These are phyloP conservation scores for Nyctereutes procyonoides DNA, from an alignment of 2,113 vertebrate genomes.

Conservation along the genomic window DNA sequence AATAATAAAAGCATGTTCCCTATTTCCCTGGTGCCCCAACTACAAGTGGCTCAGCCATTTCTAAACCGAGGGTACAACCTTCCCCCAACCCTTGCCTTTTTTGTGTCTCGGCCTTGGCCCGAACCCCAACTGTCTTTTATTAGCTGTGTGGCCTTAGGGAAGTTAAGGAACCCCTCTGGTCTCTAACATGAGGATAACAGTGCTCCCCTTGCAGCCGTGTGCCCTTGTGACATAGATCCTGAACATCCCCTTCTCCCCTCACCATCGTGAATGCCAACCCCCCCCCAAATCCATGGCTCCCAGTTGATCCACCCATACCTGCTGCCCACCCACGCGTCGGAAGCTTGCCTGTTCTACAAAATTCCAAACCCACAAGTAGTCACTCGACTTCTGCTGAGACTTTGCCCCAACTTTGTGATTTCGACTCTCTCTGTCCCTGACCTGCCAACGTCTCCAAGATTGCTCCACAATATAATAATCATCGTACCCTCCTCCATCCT, in stretches of 20 bases:
- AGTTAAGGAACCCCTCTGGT: not conserved
- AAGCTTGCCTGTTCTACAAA: not conserved
- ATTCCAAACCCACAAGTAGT: not conserved
- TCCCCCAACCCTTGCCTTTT: not conserved
- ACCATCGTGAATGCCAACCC: not conserved
- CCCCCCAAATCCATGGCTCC: no score
- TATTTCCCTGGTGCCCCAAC: not conserved
- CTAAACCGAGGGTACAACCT: not conserved
- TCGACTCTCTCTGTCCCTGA: not conserved
- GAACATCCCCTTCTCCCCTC: not conserved
- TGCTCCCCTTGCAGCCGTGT: not conserved
- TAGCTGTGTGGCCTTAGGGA: conserved; percentile 22
- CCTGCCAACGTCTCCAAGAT: not conserved
- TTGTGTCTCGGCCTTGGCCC: not conserved
- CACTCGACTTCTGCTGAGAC: not conserved
- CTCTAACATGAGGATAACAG: not conserved
- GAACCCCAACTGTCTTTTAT: not conserved
- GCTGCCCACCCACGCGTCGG: not conserved
- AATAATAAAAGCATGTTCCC: not conserved
- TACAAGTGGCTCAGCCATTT: not conserved
- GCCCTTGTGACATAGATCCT: not conserved
- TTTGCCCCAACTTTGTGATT: not conserved
- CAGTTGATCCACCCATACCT: not conserved
- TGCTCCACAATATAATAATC: not conserved
- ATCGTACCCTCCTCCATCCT: not conserved